Evolutionary conservation across 2,797 vertebrate species (phyloP), one percentile per base, ranked within the genome.

Genomic region (Mormyrus hasselquistii): DNA sequence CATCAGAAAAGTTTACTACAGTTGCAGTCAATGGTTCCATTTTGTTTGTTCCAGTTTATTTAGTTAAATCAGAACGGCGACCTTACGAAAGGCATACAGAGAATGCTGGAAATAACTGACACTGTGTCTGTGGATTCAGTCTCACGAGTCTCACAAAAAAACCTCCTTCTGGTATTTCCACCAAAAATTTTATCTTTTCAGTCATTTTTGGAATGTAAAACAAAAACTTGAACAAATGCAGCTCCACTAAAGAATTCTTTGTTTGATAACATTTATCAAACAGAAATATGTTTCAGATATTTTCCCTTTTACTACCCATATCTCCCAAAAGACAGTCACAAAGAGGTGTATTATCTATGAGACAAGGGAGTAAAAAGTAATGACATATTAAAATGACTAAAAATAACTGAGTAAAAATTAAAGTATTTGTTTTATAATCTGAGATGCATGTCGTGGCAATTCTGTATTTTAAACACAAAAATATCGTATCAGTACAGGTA

Each of bases 121-220:
- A 44, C 41, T n/a, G n/a, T 47, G 76, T 41, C 76, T 82, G 76
- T 82, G n/a, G 76, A 82, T 44, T 44, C 47, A 44, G 41, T 44
- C 7, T 47, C 14, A n/a, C 34, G 50, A 50, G 38, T 79, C 14
- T 41, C 38, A 79, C 73, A 84, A 52, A 84, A 84, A 84, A n/a
- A 44, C 49, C 41, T 25, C 49, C 22, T 50, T 84, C 65, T 38
- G 65, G 65, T 41, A 29, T 52, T 85, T 85, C 83, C 4, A 52
- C n/a, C 83, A 85, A n/a, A 29, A 85, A 41, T 41, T 44, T 82
- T 82, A 82, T 82, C 76, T 82, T 82, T 47, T 82, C 41, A 47
- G 88, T 38, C 52, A 88, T 25, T 88, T 55, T 29, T 82, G 65
- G 76, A 88, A 82, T 82, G 49, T 53, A 57, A 50, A 38, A 57